Evolutionary conservation across 2,888 invertebrate genomes (phyloP).

Genomic region (Cantharis rustica): DNA sequence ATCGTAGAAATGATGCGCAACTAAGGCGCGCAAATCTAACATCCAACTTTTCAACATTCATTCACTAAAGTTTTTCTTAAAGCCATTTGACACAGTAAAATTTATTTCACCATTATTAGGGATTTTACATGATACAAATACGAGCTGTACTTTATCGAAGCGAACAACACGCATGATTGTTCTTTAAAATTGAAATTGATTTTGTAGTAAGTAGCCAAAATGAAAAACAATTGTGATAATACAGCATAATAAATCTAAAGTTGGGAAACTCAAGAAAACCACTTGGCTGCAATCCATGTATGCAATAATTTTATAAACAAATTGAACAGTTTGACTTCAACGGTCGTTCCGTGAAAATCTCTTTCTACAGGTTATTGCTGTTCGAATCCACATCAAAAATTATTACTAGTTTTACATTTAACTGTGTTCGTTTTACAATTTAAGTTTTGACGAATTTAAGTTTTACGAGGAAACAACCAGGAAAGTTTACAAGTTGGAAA

Average conservation of each 20-base stretch:
- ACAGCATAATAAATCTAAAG: not conserved
- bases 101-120: not conserved
- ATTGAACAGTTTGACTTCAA: not conserved
- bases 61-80: conserved; percentile 9
- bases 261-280: not conserved
- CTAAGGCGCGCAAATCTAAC: conserved; percentile 33
- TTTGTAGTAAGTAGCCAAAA: not conserved
- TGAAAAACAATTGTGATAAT: not conserved
- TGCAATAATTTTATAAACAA: not conserved
- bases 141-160: not conserved
- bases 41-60: conserved; percentile 20
- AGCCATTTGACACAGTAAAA: not conserved
- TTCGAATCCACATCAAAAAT: not conserved
- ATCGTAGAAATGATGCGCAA: conserved; percentile 34
- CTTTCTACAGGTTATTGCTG: not conserved
- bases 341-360: not conserved
- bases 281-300: not conserved
- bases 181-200: not conserved
- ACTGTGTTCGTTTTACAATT: not conserved
- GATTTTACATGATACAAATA: not conserved
- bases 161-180: not conserved
- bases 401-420: not conserved
- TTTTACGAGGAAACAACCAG: not conserved
- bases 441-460: not conserved
- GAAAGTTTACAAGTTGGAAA: not conserved